These are phyloP conservation scores for Corythornis cristatus DNA, from an alignment of 2,113 vertebrate species.

Conservation along the genomic window DNA sequence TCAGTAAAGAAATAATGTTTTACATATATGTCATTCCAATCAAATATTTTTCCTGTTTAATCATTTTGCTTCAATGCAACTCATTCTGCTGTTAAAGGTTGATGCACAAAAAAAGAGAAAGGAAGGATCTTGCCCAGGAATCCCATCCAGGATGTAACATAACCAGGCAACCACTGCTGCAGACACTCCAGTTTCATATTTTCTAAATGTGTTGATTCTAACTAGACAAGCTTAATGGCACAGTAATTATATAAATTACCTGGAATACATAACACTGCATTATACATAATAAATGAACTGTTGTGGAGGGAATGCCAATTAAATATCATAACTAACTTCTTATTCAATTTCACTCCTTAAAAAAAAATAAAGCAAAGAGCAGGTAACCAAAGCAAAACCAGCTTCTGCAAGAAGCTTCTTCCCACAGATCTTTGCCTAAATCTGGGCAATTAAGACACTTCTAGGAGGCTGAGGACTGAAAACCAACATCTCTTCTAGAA, in stretches of 20 bases:
- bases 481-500: not conserved
- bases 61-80: conserved; percentile 3
- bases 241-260: conserved; percentile 51
- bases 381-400: not conserved
- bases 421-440: not conserved
- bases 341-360: not conserved
- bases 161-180: not conserved
- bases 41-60: conserved; percentile 27
- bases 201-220: conserved; percentile 36
- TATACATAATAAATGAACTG: conserved; percentile 19
- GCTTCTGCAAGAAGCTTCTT: not conserved
- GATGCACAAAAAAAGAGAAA: not conserved
- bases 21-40: conserved; percentile 43
- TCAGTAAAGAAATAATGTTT: conserved; percentile 36
- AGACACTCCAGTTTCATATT: not conserved
- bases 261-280: conserved; percentile 4
- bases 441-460: not conserved
- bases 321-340: not conserved
- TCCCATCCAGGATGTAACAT: not conserved
- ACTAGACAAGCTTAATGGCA: conserved; percentile 31
- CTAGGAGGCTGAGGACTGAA: not conserved
- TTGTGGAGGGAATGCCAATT: not conserved
- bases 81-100: not conserved
- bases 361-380: not conserved
- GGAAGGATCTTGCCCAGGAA: not conserved